A percentile compares a stretch with the other conserved stretches of the same genome.
phyloP scores from a whole-genome alignment of 2,113 vertebrate genomes.

The Calyptomena viridis region DNA sequence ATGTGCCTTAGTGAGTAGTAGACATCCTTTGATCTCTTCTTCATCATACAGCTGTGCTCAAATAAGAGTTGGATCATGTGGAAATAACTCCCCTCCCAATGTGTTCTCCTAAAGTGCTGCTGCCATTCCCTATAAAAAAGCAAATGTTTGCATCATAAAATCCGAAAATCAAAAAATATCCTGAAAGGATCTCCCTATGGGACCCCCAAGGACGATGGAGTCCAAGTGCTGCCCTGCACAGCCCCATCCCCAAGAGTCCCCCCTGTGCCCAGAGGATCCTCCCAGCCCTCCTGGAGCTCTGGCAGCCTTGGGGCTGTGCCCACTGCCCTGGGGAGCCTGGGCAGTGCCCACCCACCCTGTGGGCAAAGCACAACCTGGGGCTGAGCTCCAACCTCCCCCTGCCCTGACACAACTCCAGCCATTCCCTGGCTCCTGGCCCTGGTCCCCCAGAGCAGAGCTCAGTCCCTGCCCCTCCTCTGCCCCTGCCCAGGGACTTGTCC shows the following conservation, averaged over 20 bases:
- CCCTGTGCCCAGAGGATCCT: neutral
- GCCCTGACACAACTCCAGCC: too few relatives aligned
- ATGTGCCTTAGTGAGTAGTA: neutral
- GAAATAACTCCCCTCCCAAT: neutral
- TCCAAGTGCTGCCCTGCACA: neutral
- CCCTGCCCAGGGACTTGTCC: too few relatives aligned
- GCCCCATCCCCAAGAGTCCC: neutral
- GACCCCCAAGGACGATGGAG: rapidly evolving
- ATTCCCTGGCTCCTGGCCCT: too few relatives aligned
- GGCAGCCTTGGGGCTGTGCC: too few relatives aligned
- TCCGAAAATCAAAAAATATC: neutral
- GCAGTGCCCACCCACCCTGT: too few relatives aligned
- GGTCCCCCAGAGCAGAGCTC: too few relatives aligned
- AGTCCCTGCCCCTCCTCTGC: too few relatives aligned
- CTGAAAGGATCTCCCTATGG: neutral
- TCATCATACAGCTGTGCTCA: neutral
- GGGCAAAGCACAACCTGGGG: too few relatives aligned
- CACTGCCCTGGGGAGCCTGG: too few relatives aligned
- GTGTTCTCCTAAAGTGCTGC: neutral
- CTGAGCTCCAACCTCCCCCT: too few relatives aligned
- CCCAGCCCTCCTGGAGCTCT: too few relatives aligned
- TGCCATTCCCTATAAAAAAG: neutral
- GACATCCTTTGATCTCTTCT: neutral
- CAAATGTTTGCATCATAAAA: neutral
- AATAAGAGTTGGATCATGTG: neutral